These are phyloP conservation scores for Palythoa caribaeorum DNA, from an alignment of 92 coral and sea anemone genomes.

Conservation along the genomic window DNA sequence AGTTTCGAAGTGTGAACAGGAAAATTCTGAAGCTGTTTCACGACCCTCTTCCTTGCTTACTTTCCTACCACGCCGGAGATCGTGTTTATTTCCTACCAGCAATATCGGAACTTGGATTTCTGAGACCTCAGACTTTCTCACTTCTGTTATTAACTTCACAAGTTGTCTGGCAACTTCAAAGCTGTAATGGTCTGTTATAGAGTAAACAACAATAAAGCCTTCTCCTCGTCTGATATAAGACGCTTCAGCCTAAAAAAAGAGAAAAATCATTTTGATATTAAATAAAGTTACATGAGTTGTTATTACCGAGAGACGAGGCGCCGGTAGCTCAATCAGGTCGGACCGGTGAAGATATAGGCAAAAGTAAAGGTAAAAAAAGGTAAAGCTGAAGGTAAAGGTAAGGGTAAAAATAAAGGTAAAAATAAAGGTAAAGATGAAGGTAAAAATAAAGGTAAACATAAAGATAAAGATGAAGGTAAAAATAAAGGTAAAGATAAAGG, in stretches of 20 bases:
- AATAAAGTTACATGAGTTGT: no score
- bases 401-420: no score
- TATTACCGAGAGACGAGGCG: no score
- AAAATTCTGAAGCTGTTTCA: constrained; percentile 85
- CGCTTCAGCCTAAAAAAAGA: constrained; percentile 73
- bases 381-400: no score
- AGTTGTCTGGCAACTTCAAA: constrained; percentile 94
- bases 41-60: constrained; percentile 92
- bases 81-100: constrained; percentile 95
- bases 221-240: constrained; percentile 88
- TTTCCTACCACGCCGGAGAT: constrained; percentile 87
- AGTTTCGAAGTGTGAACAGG: constrained; percentile 92
- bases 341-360: no score
- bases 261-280: not conserved
- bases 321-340: no score
- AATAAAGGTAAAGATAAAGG: no score
- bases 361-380: no score
- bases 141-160: constrained; percentile 89
- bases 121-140: constrained; percentile 70
- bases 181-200: constrained; percentile 96
- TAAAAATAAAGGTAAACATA: no score
- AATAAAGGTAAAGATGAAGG: no score
- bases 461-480: no score
- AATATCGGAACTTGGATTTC: constrained; percentile 89
- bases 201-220: constrained; percentile 94